Base-by-base conservation (phyloP, 2,113 vertebrate species). In the Felis chaus region DNA sequence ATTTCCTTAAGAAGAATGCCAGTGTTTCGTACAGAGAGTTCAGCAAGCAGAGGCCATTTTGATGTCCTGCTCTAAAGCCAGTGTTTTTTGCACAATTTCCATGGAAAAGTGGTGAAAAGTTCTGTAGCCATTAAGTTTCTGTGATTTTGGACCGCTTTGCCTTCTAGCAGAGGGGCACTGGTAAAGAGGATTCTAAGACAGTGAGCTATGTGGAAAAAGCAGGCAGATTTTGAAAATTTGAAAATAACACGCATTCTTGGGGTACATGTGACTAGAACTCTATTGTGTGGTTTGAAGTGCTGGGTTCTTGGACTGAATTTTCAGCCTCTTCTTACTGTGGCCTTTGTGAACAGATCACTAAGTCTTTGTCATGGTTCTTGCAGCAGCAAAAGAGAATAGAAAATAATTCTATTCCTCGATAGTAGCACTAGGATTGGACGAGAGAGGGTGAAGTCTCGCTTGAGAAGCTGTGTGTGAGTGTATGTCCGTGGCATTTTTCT, bases 1-100 rank as follows among this genome's bases (percentile, higher is more conserved):
- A 96, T 88, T 97, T 96, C 94, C 76, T 97, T 91, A 95, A 96
- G 94, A 95, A 98, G 80, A 66, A 74, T 97, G 96, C 66, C 66
- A 97, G 78, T 63, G 90, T 97, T 85, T 96, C 80, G 89, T 61
- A 79, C 65, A 50, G 91, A 31, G 57, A 80, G 41, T 55, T 33
- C 2, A 1, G 57, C 31, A 73, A 79, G 29, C 86, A 41, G 68
- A 89, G 61, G 23, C 50, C 71, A 45, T 84, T 96, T 92, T 89
- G 92, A 89, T 68, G 85, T 94, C 48, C 50, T 96, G 69, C 31
- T 90, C 31, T 25, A 78, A 87, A 90, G 71, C 65, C 78, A 84
- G 76, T 7, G 80, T 50, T 89, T 87, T 97, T 83, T 61, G 61
- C 57, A 36, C 53, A 78, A 90, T 98, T 97, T 97, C 90, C 92